Base-by-base conservation (phyloP, 2,888 invertebrate species). In the Eilema caniola region DNA sequence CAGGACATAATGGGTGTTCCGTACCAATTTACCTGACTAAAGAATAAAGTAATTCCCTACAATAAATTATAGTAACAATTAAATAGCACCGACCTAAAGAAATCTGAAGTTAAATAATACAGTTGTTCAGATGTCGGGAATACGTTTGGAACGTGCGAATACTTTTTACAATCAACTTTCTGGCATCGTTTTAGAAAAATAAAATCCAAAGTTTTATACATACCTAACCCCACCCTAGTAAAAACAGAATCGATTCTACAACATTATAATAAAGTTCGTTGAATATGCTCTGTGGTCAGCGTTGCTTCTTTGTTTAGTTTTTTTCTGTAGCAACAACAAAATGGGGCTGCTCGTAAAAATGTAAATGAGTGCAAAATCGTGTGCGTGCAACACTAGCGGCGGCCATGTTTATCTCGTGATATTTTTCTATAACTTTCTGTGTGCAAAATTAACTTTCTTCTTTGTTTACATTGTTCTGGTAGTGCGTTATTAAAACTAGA, bases 311-410 rank as follows among this genome's bases (percentile, higher is more conserved):
- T 37, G 33, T 37, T 81, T 76, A 74, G 71, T 74, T 70, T 62
- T 68, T 31, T 70, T 71, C 53, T 65, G 65, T 68, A 63, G 74
- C 65, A 63, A 63, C 70, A 76, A 66, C 75, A 74, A 79, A 77
- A 68, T 66, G 72, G 67, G 65, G 63, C 66, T 71, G 74, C 83
- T 86, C 86, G 87, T 90, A 89, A 92, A 91, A 92, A 91, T 92
- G 91, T 88, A 91, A 92, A 92, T 91, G 87, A 86, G 86, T 87
- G 87, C 86, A 89, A 88, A 90, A 88, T 87, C 81, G 86, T 86
- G 86, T 89, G 89, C 90, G 89, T 89, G 85, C 89, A 87, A 87
- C 89, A 89, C 89, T 91, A 88, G 88, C 76, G 62, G 67, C 73
- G 63, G 80, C 78, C 78, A 76, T 85, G 74, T 80, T 84, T 74